phyloP scores from a whole-genome alignment of 2,888 invertebrate species.

The Perizoma flavofasciatum region DNA sequence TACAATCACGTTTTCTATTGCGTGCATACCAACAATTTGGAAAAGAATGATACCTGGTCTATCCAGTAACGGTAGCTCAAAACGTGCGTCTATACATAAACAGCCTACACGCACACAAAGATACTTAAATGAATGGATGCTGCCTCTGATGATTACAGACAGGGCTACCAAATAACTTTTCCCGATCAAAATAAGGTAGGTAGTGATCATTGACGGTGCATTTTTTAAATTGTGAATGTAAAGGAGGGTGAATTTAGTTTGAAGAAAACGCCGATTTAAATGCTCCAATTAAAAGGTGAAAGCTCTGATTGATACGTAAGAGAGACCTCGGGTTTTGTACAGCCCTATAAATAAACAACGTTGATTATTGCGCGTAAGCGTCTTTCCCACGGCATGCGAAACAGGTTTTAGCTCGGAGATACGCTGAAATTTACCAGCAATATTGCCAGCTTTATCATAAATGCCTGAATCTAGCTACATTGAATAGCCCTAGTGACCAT shows the following conservation, averaged over 20 bases:
- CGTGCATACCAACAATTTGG: constrained; percentile 48
- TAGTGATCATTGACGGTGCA: constrained; percentile 31
- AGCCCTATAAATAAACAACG: constrained; percentile 74
- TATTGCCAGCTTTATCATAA: constrained; percentile 19
- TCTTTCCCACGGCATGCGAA: constrained; percentile 80
- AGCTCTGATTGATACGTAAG: constrained; percentile 46
- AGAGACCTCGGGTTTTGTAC: constrained; percentile 43
- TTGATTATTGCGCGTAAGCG: constrained; percentile 73
- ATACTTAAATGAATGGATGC: constrained; percentile 70
- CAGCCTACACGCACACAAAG: constrained; percentile 37
- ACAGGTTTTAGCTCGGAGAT: constrained; percentile 74
- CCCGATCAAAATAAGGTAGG: constrained; percentile 31
- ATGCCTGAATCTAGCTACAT: not conserved
- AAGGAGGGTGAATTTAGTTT: constrained; percentile 32
- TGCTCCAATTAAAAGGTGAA: constrained; percentile 50
- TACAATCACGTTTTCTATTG: constrained; percentile 58
- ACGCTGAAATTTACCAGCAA: constrained; percentile 69
- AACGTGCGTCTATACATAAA: constrained; percentile 48
- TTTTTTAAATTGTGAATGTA: constrained; percentile 33
- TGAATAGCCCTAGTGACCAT: too few relatives aligned
- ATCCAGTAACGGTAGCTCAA: constrained; percentile 64
- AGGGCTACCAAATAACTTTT: constrained; percentile 57
- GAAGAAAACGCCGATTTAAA: constrained; percentile 37
- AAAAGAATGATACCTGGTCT: constrained; percentile 54
- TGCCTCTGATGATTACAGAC: constrained; percentile 59